Evolutionary conservation across 2,797 vertebrate species (phyloP).

Genomic region (Orientallactaga sibirica): DNA sequence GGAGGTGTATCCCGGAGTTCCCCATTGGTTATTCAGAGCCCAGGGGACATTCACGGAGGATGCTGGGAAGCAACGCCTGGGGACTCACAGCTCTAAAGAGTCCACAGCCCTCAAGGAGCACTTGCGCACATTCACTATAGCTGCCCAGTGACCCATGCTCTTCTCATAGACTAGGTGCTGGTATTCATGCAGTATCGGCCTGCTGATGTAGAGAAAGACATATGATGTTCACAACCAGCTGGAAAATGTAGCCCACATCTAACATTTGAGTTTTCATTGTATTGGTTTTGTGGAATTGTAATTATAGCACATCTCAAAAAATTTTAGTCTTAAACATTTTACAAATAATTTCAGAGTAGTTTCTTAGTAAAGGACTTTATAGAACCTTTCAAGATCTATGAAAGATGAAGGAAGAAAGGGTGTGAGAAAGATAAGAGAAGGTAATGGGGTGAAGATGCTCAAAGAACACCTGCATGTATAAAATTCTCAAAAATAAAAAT

Average conservation of each 20-base stretch:
- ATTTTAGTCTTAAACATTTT: background rate
- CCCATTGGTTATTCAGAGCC: background rate
- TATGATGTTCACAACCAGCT: background rate
- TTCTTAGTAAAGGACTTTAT: background rate
- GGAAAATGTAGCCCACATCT: background rate
- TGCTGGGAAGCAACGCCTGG: background rate
- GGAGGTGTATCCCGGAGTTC: background rate
- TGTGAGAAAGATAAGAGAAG: too few species aligned
- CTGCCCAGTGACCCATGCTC: background rate
- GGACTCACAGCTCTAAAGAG: background rate
- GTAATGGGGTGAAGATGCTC: background rate
- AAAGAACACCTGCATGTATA: too few species aligned
- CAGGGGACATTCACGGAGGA: background rate
- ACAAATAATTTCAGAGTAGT: background rate
- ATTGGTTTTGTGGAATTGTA: background rate
- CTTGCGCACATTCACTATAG: background rate
- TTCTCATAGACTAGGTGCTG: too few species aligned
- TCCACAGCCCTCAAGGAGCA: background rate
- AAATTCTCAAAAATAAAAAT: too few species aligned
- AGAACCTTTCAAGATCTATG: too few species aligned
- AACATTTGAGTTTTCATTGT: background rate
- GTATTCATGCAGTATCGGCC: too few species aligned
- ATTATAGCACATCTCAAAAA: background rate
- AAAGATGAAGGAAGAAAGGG: background rate
- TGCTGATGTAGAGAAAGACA: background rate